Evolutionary conservation across 2,888 invertebrate species (phyloP), one percentile per base, ranked within the genome.

Genomic region (Anthophora plumipes): DNA sequence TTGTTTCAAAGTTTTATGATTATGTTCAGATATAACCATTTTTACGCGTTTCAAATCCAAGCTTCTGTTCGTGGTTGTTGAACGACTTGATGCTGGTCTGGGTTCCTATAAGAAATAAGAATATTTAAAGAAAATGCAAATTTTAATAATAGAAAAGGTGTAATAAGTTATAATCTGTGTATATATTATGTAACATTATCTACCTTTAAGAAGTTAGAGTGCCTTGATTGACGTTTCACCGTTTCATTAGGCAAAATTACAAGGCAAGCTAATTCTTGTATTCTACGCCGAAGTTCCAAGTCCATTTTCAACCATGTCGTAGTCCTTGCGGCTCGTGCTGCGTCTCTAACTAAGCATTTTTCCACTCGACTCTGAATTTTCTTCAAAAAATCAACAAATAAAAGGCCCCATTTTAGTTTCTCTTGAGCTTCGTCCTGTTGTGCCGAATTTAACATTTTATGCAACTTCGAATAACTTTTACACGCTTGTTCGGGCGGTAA

Each of bases 401-500:
- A 93, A 63, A 95, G 93, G 67, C 94, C 94, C 94, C 95, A 95
- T 74, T 94, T 94, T 4, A 93, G 89, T 69, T 94, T 94, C 69
- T 93, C 92, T 77, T 93, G 94, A 89, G 93, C 37, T 85, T 92
- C 82, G 84, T 92, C 88, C 77, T 91, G 48, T 76, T 90, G 87
- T 39, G 88, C 88, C 86, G 93, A 82, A 37, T 77, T 73, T 63
- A 92, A 82, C 92, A 92, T 92, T 86, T 91, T 93, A 52, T 92
- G 88, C 43, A 93, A 79, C 61, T 91, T 93, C 0, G 95, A 94
- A 89, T 98, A 98, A 80, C 97, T 96, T 74, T 96, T 95, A 92
- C 98, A 98, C 0, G 97, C 96, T 91, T 97, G 97, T 82, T 98
- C 97, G 0, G 97, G 96, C 0, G 97, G 96, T 50, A 98, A 94